Evolutionary conservation across 2,888 invertebrate species (phyloP).

Genomic region (Patella depressa): DNA sequence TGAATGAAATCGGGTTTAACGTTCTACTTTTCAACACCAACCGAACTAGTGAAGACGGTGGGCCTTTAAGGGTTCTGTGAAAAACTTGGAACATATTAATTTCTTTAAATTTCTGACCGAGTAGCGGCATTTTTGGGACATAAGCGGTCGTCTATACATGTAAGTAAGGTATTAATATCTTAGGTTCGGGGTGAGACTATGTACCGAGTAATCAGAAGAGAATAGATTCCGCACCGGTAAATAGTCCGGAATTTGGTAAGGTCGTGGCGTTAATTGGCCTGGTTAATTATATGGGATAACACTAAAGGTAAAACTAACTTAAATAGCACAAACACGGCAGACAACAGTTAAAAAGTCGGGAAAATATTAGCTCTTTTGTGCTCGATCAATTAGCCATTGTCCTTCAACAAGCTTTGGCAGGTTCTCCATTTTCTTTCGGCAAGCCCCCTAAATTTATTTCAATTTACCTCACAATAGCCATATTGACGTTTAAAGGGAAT

Average conservation of each 20-base stretch:
- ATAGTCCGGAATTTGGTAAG: background rate
- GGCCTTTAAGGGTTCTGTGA: no score
- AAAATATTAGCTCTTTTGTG: slow-evolving; percentile 5
- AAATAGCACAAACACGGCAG: background rate
- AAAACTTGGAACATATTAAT: no score
- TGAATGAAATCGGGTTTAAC: no score
- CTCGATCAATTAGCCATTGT: slow-evolving; percentile 7
- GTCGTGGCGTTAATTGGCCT: background rate
- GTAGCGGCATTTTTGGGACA: no score
- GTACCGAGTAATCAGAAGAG: no score
- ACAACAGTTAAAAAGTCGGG: background rate
- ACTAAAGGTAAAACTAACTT: background rate
- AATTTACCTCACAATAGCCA: background rate
- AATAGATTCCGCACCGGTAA: no score
- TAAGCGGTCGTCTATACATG: no score
- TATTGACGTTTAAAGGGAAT: slow-evolving; percentile 7
- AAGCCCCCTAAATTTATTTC: background rate
- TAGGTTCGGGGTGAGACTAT: no score
- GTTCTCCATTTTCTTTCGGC: background rate
- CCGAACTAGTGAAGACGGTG: no score
- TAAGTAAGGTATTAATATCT: no score
- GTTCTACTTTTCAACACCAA: no score
- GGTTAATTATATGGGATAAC: background rate
- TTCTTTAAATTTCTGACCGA: no score
- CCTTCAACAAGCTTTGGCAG: background rate